Conservation (phyloP, 2,113 vertebrate genomes). For the Dasyurus viverrinus region DNA sequence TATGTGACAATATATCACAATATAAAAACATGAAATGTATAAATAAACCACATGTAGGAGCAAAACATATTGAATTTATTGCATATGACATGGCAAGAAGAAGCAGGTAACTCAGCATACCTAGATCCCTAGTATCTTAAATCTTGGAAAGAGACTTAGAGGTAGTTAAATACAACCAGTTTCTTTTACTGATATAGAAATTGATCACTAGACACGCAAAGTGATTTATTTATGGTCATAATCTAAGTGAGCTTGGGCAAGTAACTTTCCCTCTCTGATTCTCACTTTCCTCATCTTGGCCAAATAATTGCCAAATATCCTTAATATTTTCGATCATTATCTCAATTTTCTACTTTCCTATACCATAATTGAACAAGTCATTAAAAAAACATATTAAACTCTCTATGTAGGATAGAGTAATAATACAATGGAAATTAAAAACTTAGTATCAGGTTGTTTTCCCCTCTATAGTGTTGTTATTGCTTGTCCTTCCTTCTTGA, state of each 20-base stretch:
- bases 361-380: background rate
- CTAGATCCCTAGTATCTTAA: background rate
- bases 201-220: too few relatives aligned
- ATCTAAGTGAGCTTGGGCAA: too few relatives aligned
- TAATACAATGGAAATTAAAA: background rate
- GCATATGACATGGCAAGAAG: background rate
- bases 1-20: background rate
- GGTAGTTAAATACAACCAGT: too few relatives aligned
- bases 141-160: background rate
- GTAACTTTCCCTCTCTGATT: too few relatives aligned
- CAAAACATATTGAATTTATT: too few relatives aligned
- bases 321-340: background rate
- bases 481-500: background rate
- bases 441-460: background rate
- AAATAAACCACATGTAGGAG: too few relatives aligned
- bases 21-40: too few relatives aligned
- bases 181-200: too few relatives aligned
- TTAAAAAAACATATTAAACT: background rate
- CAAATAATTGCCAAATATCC: background rate
- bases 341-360: background rate
- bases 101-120: background rate
- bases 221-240: too few relatives aligned
- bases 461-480: too few relatives aligned
- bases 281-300: too few relatives aligned
- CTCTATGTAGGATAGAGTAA: background rate